Base-by-base conservation (phyloP, 2,113 vertebrate species). In the Tricholaema leucomelas region DNA sequence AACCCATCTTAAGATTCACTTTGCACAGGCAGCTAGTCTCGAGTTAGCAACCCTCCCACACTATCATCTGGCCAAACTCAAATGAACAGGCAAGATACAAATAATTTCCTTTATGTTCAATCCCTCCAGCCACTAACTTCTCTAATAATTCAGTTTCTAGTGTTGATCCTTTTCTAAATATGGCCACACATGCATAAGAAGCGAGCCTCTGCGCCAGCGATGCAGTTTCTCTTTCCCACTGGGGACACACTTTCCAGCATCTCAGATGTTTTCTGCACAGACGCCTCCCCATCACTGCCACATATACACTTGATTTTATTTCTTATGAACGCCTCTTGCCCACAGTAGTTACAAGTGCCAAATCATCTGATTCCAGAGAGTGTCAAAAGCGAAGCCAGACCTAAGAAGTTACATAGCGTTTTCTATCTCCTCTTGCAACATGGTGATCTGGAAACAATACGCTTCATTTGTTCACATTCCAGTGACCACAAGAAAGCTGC, bases 301-400 rank as follows among this genome's bases (percentile, higher is more conserved):
- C 89, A 94, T 58, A 92, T 52, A 95, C 84, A 92, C 87, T 94
- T 92, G 65, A 89, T 91, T 93, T 95, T 88, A 83, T 93, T 95
- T 88, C 85, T 88, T 91, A 94, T 82, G 78, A 95, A 94, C 71
- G 56, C 93, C 93, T 96, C 87, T 92, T 94, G 91, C 48, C 91
- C 92, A 83, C 81, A 82, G 87, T 20, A 91, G 60, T 31, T 92
- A 31, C 75, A 64, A 88, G 78, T 64, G 87, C 92, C 96, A 95
- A 93, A 94, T 85, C 87, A 88, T 95, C 78, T n/a, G 72, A 94
- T 88, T 95, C 79, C 87, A 93, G 63, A 63, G 58, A 19, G 78
- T 89, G 88, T 80, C 93, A 94, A 71, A 85, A 92, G 92, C 67
- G 87, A 92, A 89, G 75, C 70, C 93, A 93, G 75, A 89, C 87